These are phyloP conservation scores for Griposia aprilina DNA, from an alignment of 2,888 invertebrate species.

Conservation along the genomic window DNA sequence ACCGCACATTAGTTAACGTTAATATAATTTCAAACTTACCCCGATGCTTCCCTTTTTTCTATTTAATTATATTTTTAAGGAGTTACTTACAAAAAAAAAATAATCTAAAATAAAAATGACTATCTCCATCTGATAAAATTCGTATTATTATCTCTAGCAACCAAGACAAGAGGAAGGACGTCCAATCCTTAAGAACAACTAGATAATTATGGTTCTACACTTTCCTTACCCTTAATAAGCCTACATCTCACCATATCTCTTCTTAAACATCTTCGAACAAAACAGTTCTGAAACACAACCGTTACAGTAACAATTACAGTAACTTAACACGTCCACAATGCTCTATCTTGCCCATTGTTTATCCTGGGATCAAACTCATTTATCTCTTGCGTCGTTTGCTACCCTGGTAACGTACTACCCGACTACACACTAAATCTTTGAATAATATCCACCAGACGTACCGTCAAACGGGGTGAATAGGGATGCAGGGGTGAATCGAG, in stretches of 20 bases:
- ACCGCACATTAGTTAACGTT: too few species aligned
- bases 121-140: not conserved
- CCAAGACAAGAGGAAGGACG: not conserved
- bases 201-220: not conserved
- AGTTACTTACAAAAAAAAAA: too few species aligned
- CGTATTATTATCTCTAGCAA: not conserved
- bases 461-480: too few species aligned
- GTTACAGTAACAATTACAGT: conserved; percentile 11
- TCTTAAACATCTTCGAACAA: not conserved
- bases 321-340: conserved; percentile 30
- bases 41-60: too few species aligned
- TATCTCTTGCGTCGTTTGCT: conserved; percentile 51
- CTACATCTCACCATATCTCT: conserved; percentile 1
- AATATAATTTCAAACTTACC: too few species aligned
- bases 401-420: conserved; percentile 12
- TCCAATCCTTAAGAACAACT: not conserved
- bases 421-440: conserved; percentile 31
- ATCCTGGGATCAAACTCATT: conserved; percentile 46
- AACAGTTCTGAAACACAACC: conserved; percentile 16
- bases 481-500: too few species aligned
- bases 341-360: conserved; percentile 47
- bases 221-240: not conserved
- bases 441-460: conserved; percentile 29
- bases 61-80: too few species aligned
- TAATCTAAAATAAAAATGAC: not conserved